Conservation (phyloP, 2,113 vertebrate species). For the Oenanthe melanoleuca region DNA sequence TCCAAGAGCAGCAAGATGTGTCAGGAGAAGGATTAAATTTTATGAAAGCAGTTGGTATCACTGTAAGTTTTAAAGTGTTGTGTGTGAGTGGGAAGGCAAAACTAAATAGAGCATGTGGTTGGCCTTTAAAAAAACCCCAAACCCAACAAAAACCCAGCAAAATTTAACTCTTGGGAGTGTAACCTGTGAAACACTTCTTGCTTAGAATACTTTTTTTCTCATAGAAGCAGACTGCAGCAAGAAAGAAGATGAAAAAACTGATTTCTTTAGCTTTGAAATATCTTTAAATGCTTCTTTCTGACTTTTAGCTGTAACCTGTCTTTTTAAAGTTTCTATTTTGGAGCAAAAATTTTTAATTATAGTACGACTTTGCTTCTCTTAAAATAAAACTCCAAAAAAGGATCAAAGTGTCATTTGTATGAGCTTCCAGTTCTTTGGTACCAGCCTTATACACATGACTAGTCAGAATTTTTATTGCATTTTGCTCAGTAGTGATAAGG, state of each 20-base stretch:
- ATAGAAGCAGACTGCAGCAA: neutral
- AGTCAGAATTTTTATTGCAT: neutral
- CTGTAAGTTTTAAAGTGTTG: neutral
- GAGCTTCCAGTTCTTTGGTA: neutral
- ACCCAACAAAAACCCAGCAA: neutral
- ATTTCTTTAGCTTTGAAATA: neutral
- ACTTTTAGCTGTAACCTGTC: neutral
- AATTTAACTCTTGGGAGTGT: neutral
- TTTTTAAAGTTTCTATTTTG: neutral
- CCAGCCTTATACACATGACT: rapidly evolving
- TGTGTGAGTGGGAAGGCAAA: conserved; percentile 13
- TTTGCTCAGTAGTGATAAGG: neutral
- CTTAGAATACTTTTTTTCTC: neutral
- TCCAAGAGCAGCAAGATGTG: neutral
- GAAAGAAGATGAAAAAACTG: neutral
- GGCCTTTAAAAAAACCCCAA: neutral
- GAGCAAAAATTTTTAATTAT: neutral
- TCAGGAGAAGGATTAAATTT: neutral
- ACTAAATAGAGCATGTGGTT: neutral
- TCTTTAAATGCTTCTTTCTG: neutral
- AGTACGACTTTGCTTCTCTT: neutral
- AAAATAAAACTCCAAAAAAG: neutral
- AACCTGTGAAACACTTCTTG: neutral
- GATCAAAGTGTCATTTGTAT: neutral
- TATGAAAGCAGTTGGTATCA: neutral